Evolutionary conservation across 2,113 vertebrate genomes (phyloP).

Genomic region (Suricata suricatta): DNA sequence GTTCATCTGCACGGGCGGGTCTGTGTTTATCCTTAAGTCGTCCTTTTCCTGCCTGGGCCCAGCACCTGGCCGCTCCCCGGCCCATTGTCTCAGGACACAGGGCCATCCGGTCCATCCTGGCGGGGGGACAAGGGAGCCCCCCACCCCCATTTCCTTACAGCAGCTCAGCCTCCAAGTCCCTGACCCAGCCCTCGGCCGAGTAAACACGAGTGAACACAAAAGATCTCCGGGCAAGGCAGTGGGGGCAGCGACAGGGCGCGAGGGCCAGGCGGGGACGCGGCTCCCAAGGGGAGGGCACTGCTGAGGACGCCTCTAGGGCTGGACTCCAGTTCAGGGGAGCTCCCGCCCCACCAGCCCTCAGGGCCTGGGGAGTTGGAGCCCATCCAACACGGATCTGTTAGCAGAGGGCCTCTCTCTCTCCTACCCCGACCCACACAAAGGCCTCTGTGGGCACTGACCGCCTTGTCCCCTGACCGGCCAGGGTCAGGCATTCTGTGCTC

Average conservation of each 20-base stretch:
- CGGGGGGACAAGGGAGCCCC: background rate
- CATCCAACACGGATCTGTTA: background rate
- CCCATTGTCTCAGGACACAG: conserved; percentile 60
- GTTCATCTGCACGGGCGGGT: background rate
- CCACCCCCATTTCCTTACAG: conserved; percentile 45
- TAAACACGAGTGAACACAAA: conserved; percentile 23
- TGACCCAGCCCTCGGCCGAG: background rate
- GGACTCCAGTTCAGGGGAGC: rapidly evolving
- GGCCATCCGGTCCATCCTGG: conserved; percentile 63
- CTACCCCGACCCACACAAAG: background rate
- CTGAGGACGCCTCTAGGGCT: rapidly evolving
- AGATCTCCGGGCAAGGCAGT: background rate
- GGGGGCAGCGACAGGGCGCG: background rate
- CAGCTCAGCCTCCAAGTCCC: background rate
- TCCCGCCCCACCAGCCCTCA: background rate
- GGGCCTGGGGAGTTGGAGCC: background rate
- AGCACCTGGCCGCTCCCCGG: conserved; percentile 69
- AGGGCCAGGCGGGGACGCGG: rapidly evolving
- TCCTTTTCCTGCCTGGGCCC: conserved; percentile 55
- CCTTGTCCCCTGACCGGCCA: rapidly evolving
- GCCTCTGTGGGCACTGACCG: background rate
- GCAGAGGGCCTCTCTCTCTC: background rate
- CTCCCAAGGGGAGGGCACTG: background rate
- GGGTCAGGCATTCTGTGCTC: background rate
- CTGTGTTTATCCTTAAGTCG: conserved; percentile 1